Percentiles rank a stretch among this genome's conserved stretches.
Conservation (phyloP, 2,888 invertebrate species). For the Lordiphosa andalusiaca region DNA sequence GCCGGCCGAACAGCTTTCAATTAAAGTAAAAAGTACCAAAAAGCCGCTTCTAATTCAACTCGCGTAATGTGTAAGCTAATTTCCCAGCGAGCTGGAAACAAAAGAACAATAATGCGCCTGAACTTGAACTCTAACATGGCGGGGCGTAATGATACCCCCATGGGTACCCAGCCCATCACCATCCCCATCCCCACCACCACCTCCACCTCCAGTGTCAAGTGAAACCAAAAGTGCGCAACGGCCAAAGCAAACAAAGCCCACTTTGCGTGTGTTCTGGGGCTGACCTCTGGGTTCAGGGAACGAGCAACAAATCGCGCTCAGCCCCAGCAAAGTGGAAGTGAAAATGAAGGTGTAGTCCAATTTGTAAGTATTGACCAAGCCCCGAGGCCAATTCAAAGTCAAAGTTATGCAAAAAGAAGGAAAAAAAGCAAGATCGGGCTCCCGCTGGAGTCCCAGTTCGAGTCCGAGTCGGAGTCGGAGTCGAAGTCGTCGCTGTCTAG, state of each 20-base stretch:
- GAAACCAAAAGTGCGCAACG: slow-evolving; percentile 65
- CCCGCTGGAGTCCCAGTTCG: slow-evolving; percentile 35
- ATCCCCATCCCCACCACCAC: slow-evolving; percentile 7
- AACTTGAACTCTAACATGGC: slow-evolving; percentile 67
- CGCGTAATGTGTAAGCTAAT: slow-evolving; percentile 45
- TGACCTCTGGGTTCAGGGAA: slow-evolving; percentile 54
- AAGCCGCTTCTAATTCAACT: slow-evolving; percentile 30
- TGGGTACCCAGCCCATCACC: slow-evolving; percentile 4
- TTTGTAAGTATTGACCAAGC: slow-evolving; percentile 74
- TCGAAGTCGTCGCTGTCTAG: slow-evolving; percentile 32
- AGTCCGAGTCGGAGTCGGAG: too few relatives aligned
- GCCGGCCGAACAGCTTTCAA: slow-evolving; percentile 30
- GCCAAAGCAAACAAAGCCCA: slow-evolving; percentile 56
- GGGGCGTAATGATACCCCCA: slow-evolving; percentile 34
- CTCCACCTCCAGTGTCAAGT: slow-evolving; percentile 44
- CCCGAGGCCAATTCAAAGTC: slow-evolving; percentile 56
- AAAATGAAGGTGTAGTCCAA: slow-evolving; percentile 78
- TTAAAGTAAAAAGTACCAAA: slow-evolving; percentile 39
- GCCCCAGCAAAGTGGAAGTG: slow-evolving; percentile 45
- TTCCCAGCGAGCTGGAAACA: slow-evolving; percentile 40
- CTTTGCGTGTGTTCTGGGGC: slow-evolving; percentile 72
- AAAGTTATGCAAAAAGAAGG: slow-evolving; percentile 58
- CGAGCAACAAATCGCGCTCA: slow-evolving; percentile 2
- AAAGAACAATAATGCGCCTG: slow-evolving; percentile 57
- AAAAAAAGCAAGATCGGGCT: slow-evolving; percentile 3